These are phyloP conservation scores for Chrysolina oricalcia DNA, from an alignment of 2,888 invertebrate species.

Conservation along the genomic window DNA sequence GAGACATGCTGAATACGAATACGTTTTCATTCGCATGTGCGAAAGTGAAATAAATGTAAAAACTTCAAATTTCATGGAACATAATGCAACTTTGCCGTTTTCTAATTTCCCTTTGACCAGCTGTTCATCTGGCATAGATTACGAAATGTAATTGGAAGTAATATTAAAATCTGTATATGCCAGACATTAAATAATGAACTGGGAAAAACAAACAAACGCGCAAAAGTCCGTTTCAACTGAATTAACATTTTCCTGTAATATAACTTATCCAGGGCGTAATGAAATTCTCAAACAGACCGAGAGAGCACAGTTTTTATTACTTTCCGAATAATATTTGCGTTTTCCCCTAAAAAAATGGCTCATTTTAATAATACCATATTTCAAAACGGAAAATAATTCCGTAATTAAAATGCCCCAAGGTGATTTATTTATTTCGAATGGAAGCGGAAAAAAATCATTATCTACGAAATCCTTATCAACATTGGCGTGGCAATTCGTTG, in stretches of 20 bases:
- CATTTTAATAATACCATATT: slow-evolving; percentile 40
- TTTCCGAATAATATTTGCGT: slow-evolving; percentile 31
- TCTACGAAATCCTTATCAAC: slow-evolving; percentile 33
- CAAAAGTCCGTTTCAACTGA: slow-evolving; percentile 36
- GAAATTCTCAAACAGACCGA: slow-evolving; percentile 33
- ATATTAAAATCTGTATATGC: slow-evolving; percentile 1
- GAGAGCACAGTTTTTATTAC: slow-evolving; percentile 35
- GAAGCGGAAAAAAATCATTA: slow-evolving; percentile 32
- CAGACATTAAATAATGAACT: slow-evolving; percentile 34
- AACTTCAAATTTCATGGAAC: neutral
- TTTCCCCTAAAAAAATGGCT: slow-evolving; percentile 20
- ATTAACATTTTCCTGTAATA: slow-evolving; percentile 36
- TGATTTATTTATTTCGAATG: slow-evolving; percentile 37
- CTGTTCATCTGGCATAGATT: neutral
- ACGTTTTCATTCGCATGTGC: too few relatives aligned
- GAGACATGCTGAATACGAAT: too few relatives aligned
- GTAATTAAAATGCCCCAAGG: slow-evolving; percentile 47
- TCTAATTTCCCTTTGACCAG: neutral
- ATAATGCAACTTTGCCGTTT: neutral
- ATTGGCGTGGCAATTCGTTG: slow-evolving; percentile 8
- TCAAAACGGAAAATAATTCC: slow-evolving; percentile 35
- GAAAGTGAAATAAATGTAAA: too few relatives aligned
- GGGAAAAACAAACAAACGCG: slow-evolving; percentile 28
- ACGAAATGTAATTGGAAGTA: neutral
- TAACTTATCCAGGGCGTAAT: slow-evolving; percentile 38